phyloP scores from a whole-genome alignment of 2,113 vertebrate species.

The Planiliza haematocheilus region DNA sequence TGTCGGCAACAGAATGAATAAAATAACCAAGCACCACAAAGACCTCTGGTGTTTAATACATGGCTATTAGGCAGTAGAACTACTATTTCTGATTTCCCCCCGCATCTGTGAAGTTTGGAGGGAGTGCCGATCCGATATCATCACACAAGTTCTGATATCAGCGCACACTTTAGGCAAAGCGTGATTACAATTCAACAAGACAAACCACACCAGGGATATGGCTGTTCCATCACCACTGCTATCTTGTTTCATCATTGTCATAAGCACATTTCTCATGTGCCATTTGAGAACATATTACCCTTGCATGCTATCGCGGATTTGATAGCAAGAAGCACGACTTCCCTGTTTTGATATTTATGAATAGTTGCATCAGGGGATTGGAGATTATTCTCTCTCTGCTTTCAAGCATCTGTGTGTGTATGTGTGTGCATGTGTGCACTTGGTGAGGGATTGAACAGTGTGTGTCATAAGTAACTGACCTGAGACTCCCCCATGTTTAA shows the following conservation, averaged over 20 bases:
- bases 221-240: slow-evolving; percentile 65
- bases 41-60: slow-evolving; percentile 67
- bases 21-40: slow-evolving; percentile 70
- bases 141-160: slow-evolving; percentile 61
- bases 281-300: slow-evolving; percentile 74
- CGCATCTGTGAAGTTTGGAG: slow-evolving; percentile 35
- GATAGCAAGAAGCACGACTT: slow-evolving; percentile 73
- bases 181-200: slow-evolving; percentile 69
- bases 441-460: slow-evolving; percentile 73
- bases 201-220: slow-evolving; percentile 57
- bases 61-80: slow-evolving; percentile 83
- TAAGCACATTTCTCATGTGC: slow-evolving; percentile 75
- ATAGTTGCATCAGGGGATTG: slow-evolving; percentile 70
- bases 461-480: slow-evolving; percentile 80
- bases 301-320: slow-evolving; percentile 65
- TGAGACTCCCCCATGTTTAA: slow-evolving; percentile 81
- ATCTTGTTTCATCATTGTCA: slow-evolving; percentile 79
- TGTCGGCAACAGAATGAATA: slow-evolving; percentile 78
- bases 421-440: slow-evolving; percentile 48
- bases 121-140: slow-evolving; percentile 47
- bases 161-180: slow-evolving; percentile 59
- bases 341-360: slow-evolving; percentile 78
- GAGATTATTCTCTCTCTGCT: slow-evolving; percentile 63
- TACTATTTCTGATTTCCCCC: slow-evolving; percentile 12
- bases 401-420: slow-evolving; percentile 23